Conservation (phyloP, 2,888 invertebrate genomes). For the Gonocerus acuteangulatus region DNA sequence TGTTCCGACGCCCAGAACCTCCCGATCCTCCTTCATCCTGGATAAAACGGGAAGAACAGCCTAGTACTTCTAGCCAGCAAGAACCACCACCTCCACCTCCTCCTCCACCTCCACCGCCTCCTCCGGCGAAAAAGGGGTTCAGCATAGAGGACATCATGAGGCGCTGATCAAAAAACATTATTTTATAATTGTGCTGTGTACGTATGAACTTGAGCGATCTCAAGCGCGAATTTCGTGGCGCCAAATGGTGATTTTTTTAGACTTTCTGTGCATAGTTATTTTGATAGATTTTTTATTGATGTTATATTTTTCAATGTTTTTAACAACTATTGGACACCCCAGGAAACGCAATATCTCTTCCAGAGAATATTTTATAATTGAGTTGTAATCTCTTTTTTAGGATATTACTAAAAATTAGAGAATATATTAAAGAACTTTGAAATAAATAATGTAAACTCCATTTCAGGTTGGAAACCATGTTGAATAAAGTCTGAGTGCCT, state of each 20-base stretch:
- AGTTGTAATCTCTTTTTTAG: too few relatives aligned
- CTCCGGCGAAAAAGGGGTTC: conserved; percentile 68
- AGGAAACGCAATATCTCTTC: too few relatives aligned
- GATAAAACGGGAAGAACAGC: conserved; percentile 28
- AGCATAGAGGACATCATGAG: conserved; percentile 88
- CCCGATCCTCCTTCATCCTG: conserved; percentile 33
- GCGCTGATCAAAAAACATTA: conserved; percentile 47
- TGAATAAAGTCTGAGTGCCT: too few relatives aligned
- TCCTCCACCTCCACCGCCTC: conserved; percentile 53
- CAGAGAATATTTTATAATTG: too few relatives aligned
- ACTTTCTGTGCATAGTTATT: conserved; percentile 11
- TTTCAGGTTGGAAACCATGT: too few relatives aligned
- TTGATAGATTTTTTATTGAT: conserved; percentile 9
- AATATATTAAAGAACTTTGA: too few relatives aligned
- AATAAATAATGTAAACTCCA: too few relatives aligned
- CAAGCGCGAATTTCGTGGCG: conserved; percentile 18
- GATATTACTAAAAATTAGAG: too few relatives aligned
- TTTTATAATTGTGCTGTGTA: conserved; percentile 17
- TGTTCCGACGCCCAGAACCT: conserved; percentile 37
- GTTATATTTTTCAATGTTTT: neutral
- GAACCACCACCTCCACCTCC: conserved; percentile 43
- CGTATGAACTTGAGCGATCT: conserved; percentile 21
- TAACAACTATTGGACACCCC: neutral
- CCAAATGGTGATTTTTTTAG: conserved; percentile 19
- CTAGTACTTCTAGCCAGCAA: conserved; percentile 1